Evolutionary conservation across 2,888 invertebrate species (phyloP).

Genomic region (Eilema griseolum): DNA sequence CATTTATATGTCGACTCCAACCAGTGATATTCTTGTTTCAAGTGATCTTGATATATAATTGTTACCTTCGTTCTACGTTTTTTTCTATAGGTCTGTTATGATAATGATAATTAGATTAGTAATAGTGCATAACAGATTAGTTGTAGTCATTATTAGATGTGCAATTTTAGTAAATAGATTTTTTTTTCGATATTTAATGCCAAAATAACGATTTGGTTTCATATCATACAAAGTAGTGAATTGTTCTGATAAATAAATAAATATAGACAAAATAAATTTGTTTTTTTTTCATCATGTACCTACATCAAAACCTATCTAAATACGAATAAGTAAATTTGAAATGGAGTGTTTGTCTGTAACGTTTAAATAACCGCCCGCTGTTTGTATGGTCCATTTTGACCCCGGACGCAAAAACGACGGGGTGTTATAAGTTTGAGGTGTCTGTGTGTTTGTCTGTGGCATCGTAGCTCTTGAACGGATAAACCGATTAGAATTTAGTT

Average conservation of each 20-base stretch:
- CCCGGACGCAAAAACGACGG: too few relatives aligned
- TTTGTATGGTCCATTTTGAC: too few relatives aligned
- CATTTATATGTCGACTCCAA: constrained; percentile 43
- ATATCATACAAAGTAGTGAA: constrained; percentile 83
- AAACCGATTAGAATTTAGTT: too few relatives aligned
- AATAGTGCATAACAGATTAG: constrained; percentile 49
- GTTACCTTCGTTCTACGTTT: constrained; percentile 50
- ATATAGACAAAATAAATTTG: constrained; percentile 56
- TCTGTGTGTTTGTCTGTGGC: too few relatives aligned
- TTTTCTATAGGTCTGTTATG: constrained; percentile 63
- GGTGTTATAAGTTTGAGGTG: too few relatives aligned
- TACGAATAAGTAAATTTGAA: too few relatives aligned
- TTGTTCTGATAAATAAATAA: constrained; percentile 81
- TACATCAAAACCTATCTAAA: background rate
- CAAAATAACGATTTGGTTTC: constrained; percentile 79
- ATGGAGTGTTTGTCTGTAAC: too few relatives aligned
- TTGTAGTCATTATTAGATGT: constrained; percentile 71
- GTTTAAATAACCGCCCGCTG: too few relatives aligned
- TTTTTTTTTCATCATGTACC: constrained; percentile 39
- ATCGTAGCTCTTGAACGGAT: too few relatives aligned
- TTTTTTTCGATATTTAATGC: constrained; percentile 74
- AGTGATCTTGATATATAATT: constrained; percentile 60
- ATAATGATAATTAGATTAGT: constrained; percentile 48
- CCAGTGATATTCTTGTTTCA: constrained; percentile 65
- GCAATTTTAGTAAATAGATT: constrained; percentile 81